Evolutionary conservation across 2,888 invertebrate species (phyloP).

Genomic region (Pimpla rufipes): DNA sequence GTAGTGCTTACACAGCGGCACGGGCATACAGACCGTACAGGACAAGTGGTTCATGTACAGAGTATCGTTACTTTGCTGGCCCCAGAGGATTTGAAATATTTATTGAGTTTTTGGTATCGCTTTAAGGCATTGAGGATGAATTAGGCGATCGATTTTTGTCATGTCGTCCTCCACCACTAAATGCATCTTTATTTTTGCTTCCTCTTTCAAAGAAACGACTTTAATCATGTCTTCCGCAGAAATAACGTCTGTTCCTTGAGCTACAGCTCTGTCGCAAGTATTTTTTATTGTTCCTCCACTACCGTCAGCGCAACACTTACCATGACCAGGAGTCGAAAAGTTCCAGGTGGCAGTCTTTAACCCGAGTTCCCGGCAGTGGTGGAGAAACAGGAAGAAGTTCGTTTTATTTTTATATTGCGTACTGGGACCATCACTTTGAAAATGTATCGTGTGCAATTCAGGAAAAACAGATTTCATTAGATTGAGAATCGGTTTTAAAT

Average conservation of each 20-base stretch:
- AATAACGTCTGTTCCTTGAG: too few relatives aligned
- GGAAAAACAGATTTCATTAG: constrained; percentile 43
- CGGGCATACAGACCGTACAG: constrained; percentile 29
- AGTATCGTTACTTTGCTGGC: constrained; percentile 5
- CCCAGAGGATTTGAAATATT: constrained; percentile 49
- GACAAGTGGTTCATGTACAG: constrained; percentile 52
- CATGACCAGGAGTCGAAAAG: too few relatives aligned
- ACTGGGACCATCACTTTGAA: constrained; percentile 50
- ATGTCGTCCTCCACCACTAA: constrained; percentile 20
- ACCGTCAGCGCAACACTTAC: too few relatives aligned
- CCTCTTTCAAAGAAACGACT: too few relatives aligned
- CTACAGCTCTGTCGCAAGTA: too few relatives aligned
- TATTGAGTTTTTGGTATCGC: constrained; percentile 41
- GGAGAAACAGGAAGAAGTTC: constrained; percentile 44
- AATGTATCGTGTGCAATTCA: constrained; percentile 45
- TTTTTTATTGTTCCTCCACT: too few relatives aligned
- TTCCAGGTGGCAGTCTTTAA: too few relatives aligned
- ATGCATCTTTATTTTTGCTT: constrained; percentile 27
- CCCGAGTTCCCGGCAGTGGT: constrained; percentile 39
- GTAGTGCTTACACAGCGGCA: constrained; percentile 18
- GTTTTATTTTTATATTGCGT: constrained; percentile 47
- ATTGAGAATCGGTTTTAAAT: constrained; percentile 46
- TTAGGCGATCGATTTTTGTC: constrained; percentile 22
- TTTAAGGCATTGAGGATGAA: constrained; percentile 23
- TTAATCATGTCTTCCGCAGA: too few relatives aligned